Conservation (phyloP, 2,888 invertebrate species). For the Agrochola circellaris region DNA sequence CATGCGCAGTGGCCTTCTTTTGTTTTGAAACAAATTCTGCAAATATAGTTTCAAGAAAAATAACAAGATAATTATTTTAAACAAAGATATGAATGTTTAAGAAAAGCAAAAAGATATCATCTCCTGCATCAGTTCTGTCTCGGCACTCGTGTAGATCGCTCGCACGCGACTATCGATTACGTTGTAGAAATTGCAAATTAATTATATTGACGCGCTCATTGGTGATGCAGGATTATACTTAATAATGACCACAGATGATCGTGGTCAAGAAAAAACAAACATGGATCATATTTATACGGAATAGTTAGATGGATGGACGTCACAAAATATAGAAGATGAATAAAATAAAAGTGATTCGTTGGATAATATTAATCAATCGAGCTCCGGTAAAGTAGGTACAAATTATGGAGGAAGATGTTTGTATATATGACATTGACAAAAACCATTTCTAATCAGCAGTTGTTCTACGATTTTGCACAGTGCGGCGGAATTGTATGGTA, state of each 20-base stretch:
- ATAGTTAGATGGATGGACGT: background rate
- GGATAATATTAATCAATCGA: background rate
- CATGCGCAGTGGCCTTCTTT: no score
- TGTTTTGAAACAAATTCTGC: no score
- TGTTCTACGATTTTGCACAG: no score
- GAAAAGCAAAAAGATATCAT: background rate
- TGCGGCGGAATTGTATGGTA: no score
- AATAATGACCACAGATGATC: background rate
- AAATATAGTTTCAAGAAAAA: no score
- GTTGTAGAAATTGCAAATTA: background rate
- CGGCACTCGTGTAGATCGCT: background rate
- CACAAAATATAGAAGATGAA: background rate
- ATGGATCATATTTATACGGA: background rate
- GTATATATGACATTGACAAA: no score
- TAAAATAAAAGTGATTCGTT: background rate
- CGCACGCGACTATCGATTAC: background rate
- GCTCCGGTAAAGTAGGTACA: background rate
- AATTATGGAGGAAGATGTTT: conserved; percentile 5
- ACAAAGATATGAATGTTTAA: background rate
- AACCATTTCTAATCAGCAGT: no score
- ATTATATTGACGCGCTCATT: background rate
- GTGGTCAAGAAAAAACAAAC: background rate
- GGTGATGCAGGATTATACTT: background rate
- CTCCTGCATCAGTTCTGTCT: no score
- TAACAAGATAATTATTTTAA: no score